Evolutionary conservation across 2,797 vertebrate genomes (phyloP), one percentile per base, ranked within the genome.

Genomic region (Octomys mimax): DNA sequence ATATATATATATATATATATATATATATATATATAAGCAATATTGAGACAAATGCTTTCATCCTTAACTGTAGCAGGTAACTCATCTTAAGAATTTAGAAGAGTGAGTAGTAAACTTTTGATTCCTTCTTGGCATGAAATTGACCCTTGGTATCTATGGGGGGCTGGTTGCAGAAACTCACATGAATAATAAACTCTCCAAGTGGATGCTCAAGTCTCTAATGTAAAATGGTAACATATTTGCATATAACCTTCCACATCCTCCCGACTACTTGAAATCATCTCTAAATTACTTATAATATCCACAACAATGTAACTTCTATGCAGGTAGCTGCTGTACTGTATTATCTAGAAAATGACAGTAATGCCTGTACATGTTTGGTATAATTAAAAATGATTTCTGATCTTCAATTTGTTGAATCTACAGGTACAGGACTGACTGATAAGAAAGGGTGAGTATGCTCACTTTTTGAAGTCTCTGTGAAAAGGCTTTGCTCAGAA

Each of bases 31-130:
- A 42, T 42, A 42, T 42, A 95, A 59, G 46, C 49, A 81, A 36
- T 33, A 90, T 73, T 13, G 26, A 95, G 75, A 59, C 10, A 87
- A n/a, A 39, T 82, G 28, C 89, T 81, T 91, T 79, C 16, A 79
- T 62, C 4, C 59, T 87, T 87, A 52, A 59, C 24, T 21, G 5
- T 78, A 80, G 21, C 14, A 59, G 71, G 83, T 13, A 66, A 88
- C 5, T 2, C 33, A 89, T 73, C 9, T 46, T 57, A 68, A 93
- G 57, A 57, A 75, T 93, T 42, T 95, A 54, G 16, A 71, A 92
- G 64, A 59, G 70, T 83, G n/a, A 42, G 28, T 11, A 73, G 66
- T 14, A 22, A 94, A 91, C 14, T 96, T 87, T 89, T 36, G 57
- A 16, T 92, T 33, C 66, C 46, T 31, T 78, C 61, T 90, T 84